A percentile compares a stretch with the other conserved stretches of the same genome.
These are phyloP conservation scores for Chlorocebus sabaeus DNA, from an alignment of 2,113 vertebrate species.

Conservation along the genomic window DNA sequence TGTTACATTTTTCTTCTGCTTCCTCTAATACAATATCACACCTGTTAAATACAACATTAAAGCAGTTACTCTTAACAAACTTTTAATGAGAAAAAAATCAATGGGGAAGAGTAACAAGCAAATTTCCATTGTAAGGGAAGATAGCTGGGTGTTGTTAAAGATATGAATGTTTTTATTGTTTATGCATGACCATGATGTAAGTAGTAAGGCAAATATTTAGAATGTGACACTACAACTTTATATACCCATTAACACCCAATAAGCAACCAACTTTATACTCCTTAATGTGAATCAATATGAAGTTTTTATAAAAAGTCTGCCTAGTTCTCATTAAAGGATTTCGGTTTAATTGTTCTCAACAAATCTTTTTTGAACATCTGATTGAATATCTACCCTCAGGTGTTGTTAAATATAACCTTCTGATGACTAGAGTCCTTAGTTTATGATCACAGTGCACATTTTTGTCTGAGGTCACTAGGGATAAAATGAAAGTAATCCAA, in stretches of 20 bases:
- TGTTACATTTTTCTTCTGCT: conserved; percentile 35
- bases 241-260: neutral
- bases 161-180: neutral
- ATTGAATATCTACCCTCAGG: neutral
- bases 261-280: neutral
- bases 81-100: neutral
- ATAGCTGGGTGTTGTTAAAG: neutral
- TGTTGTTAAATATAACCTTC: neutral
- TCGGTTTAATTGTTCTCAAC: neutral
- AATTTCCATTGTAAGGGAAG: neutral
- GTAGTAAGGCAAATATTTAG: neutral
- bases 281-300: neutral
- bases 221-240: neutral
- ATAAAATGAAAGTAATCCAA: neutral
- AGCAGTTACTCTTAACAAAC: neutral
- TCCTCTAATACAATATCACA: conserved; percentile 50
- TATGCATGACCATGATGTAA: neutral
- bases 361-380: neutral
- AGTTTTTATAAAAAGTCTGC: neutral
- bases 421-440: neutral
- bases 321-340: neutral
- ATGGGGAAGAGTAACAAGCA: neutral
- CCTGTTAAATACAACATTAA: conserved; percentile 28
- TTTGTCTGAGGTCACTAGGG: neutral
- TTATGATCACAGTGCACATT: neutral